Evolutionary conservation across 2,797 vertebrate genomes (phyloP).

Genomic region (Parotocinclus haroldoi): DNA sequence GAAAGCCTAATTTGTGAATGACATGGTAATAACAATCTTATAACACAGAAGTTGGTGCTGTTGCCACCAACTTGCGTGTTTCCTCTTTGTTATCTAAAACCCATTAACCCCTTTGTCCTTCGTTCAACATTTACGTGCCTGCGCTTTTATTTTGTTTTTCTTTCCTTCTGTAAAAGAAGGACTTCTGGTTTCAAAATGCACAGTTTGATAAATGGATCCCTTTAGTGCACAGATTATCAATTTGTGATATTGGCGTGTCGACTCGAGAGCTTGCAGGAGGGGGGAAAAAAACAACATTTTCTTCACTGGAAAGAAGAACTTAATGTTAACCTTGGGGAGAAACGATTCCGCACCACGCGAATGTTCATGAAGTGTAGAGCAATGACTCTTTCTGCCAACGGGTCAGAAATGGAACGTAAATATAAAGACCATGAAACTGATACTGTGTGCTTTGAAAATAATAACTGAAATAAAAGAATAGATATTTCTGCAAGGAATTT

Average conservation of each 20-base stretch:
- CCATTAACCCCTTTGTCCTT: conserved; percentile 1
- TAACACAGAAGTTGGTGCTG: too few species aligned
- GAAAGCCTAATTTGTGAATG: too few species aligned
- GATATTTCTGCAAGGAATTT: too few species aligned
- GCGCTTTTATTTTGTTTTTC: not conserved
- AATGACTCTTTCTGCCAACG: not conserved
- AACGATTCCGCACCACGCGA: not conserved
- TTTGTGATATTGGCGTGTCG: conserved; percentile 4
- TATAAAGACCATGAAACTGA: too few species aligned
- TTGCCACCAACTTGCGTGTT: not conserved
- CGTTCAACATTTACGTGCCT: conserved; percentile 1
- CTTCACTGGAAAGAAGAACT: not conserved
- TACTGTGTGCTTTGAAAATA: too few species aligned
- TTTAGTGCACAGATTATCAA: conserved; percentile 5
- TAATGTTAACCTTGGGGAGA: conserved; percentile 2
- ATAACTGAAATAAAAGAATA: too few species aligned
- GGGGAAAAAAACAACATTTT: conserved; percentile 6
- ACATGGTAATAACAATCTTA: too few species aligned
- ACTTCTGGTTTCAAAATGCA: conserved; percentile 9
- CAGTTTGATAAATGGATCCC: conserved; percentile 7
- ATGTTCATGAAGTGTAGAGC: conserved; percentile 6
- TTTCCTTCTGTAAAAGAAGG: not conserved
- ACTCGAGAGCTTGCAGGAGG: not conserved
- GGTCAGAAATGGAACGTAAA: too few species aligned
- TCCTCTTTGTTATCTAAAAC: not conserved